These are phyloP conservation scores for Pituophis catenifer DNA, from an alignment of 2,113 vertebrate genomes.

Conservation along the genomic window DNA sequence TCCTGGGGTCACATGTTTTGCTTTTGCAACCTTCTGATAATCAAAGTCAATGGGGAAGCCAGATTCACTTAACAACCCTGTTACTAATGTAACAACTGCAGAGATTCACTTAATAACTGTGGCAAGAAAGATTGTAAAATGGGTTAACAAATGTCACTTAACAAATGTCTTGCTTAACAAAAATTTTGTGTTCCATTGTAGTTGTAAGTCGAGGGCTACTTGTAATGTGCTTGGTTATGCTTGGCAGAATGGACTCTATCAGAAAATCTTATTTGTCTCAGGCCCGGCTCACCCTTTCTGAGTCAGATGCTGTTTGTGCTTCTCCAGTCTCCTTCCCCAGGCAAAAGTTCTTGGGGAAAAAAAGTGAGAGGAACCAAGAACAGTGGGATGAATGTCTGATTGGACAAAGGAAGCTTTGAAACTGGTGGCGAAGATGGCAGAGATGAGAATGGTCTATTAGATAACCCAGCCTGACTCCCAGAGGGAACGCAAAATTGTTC, in stretches of 20 bases:
- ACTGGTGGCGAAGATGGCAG: neutral
- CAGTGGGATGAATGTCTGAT: neutral
- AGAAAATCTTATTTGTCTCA: neutral
- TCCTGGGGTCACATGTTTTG: neutral
- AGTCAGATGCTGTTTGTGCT: neutral
- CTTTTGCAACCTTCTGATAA: neutral
- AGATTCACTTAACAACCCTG: neutral
- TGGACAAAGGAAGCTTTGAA: neutral
- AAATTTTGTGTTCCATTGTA: neutral
- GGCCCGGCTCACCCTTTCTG: neutral
- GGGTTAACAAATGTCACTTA: neutral
- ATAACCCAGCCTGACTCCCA: neutral
- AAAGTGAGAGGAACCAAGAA: neutral
- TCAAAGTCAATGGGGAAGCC: neutral
- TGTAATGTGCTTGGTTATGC: neutral
- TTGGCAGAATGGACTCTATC: neutral
- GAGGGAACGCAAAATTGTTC: constrained; percentile 2
- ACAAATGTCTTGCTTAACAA: neutral
- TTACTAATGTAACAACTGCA: neutral
- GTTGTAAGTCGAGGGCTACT: neutral
- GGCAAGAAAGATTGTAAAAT: neutral
- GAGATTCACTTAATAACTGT: neutral
- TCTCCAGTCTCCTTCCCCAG: neutral
- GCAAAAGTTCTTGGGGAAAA: neutral
- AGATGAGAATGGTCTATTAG: neutral